Base-by-base conservation (phyloP, 2,888 invertebrate species). In the Temnothorax unifasciatus region DNA sequence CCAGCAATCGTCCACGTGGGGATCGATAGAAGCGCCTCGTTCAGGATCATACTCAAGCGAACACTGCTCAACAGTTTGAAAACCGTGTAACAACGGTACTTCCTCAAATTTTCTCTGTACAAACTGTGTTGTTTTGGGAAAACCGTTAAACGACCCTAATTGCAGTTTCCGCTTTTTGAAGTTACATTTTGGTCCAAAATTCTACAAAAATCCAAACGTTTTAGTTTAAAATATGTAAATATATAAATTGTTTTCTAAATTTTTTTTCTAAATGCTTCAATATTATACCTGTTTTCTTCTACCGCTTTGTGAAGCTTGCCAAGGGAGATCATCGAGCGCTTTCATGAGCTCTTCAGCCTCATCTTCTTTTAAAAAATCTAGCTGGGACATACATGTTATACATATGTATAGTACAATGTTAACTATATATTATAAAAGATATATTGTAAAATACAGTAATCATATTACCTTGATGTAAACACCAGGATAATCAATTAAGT, bases 1-100 rank as follows among this genome's bases (percentile, higher is more conserved):
- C 99, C 99, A 99, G 93, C 98, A 98, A 93, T 99, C 99, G 95
- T 99, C 99, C 90, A 99, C 98, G 94, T 99, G 99, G 15, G 99
- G 98, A 95, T 99, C 99, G 89, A 99, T 99, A 1, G 98, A 98
- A 0, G 99, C 98, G 0, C 99, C 99, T 92, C 97, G 97, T 85
- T 95, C 95, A 0, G 98, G 97, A 89, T 97, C 96, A 95, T 99
- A 99, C 93, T 99, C 99, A 87, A 99, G 95, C 73, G 99, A 98
- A 95, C 99, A 99, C 93, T 99, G 98, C 94, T 99, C 99, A 77
- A 99, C 97, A 0, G 98, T 98, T 94, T 97, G 96, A 94, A 98
- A 99, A 90, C 96, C 96, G 87, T 95, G 94, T 75, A 99, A 95
- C 63, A 97, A 91, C 0, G 96, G 95, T 34, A 97, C 94, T 2